Evolutionary conservation across 2,888 invertebrate species (phyloP), one percentile per base, ranked within the genome.

Genomic region (Acleris sparsana): DNA sequence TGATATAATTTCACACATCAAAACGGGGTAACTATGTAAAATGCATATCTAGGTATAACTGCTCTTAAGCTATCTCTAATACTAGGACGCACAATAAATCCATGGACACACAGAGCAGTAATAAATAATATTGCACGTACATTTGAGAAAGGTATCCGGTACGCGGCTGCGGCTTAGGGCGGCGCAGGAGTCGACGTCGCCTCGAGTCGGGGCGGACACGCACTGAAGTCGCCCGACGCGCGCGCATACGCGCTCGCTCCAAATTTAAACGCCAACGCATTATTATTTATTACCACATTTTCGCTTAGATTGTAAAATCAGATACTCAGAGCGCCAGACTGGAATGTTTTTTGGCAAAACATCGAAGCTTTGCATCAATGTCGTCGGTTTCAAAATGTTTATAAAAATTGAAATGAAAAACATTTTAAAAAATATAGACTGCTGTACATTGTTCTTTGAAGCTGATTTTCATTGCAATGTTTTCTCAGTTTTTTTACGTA

Each of bases 221-320:
- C 61, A 71, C 66, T 66, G 59, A 46, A 56, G 18, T 48, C 48
- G 55, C 58, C 52, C 48, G 43, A 33, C 43, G 43, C 53, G 49
- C 63, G 67, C 67, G 68, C 67, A 62, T 49, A 9, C 20, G 68
- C 73, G 70, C 75, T 72, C 64, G 73, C 67, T 76, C 80, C 80
- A 77, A 76, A 79, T 77, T 79, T 82, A 82, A 79, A 78, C 79
- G 66, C 73, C 72, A 70, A 79, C 83, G 80, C 83, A 82, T 84
- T 88, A 86, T 89, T 85, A 89, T 91, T 89, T 89, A 89, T 88
- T 85, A 82, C 78, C 73, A 84, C 79, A 83, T 84, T 84, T 86
- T 85, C 80, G 77, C 69, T 75, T 81, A 79, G 78, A 82, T 80
- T 82, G 79, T 87, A 83, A 86, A 85, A 80, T 84, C 75, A 73